Evolutionary conservation across 1,140 invertebrate genomes (phyloP).

Genomic region (Neodiprion lecontei): DNA sequence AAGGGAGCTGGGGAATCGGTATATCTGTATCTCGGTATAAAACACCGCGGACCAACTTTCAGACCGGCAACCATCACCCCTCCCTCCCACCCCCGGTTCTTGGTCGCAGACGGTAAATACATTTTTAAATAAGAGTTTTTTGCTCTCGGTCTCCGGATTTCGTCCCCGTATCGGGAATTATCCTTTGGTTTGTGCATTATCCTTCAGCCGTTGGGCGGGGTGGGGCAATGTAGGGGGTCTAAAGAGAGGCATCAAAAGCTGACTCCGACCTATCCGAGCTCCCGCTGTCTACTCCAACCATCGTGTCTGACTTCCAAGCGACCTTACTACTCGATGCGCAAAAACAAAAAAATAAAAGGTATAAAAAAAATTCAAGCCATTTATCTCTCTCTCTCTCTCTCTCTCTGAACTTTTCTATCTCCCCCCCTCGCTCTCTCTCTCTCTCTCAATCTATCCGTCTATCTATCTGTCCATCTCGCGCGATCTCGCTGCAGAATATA

Average conservation of each 20-base stretch:
- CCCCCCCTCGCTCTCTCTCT: too few relatives aligned
- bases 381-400: background rate
- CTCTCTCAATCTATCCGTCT: too few relatives aligned
- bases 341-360: too few relatives aligned
- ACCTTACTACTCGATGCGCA: background rate
- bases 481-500: too few relatives aligned
- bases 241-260: constrained; percentile 50
- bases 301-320: background rate
- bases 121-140: constrained; percentile 63
- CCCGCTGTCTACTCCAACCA: constrained; percentile 4
- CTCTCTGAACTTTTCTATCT: too few relatives aligned
- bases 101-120: constrained; percentile 51
- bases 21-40: constrained; percentile 4
- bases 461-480: too few relatives aligned
- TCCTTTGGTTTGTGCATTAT: constrained; percentile 60
- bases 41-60: constrained; percentile 6
- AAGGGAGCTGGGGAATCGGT: background rate
- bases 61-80: background rate
- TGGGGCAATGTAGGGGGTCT: background rate
- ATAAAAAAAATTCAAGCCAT: background rate
- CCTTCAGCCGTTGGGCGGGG: constrained; percentile 45
- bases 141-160: constrained; percentile 49
- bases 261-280: background rate
- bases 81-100: background rate
- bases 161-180: constrained; percentile 60